Evolutionary conservation across 2,797 vertebrate genomes (phyloP).

Genomic region (Bucorvus abyssinicus): DNA sequence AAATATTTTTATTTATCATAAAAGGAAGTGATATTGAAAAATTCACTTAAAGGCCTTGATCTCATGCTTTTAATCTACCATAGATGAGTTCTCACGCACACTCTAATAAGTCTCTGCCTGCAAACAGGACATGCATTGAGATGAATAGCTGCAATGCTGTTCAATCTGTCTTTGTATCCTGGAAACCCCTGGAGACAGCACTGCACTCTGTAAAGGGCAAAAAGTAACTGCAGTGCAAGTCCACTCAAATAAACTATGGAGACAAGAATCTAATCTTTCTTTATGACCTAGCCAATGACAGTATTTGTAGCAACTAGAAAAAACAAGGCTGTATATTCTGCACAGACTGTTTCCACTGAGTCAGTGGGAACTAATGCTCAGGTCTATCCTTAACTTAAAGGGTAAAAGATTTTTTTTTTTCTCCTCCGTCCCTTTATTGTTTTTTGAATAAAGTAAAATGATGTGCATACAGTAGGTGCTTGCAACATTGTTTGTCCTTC

Average conservation of each 20-base stretch:
- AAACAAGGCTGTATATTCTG: not conserved
- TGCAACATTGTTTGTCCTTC: not conserved
- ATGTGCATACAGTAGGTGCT: not conserved
- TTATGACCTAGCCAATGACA: not conserved
- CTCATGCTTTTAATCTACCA: not conserved
- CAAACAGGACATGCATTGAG: not conserved
- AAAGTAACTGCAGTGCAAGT: not conserved
- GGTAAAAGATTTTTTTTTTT: not conserved
- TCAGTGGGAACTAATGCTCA: not conserved
- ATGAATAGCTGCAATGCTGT: not conserved
- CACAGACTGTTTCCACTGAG: not conserved
- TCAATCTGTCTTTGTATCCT: not conserved
- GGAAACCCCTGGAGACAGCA: not conserved
- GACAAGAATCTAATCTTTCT: not conserved
- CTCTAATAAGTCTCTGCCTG: not conserved
- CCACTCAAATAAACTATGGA: not conserved
- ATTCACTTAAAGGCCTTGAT: not conserved
- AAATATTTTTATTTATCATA: not conserved
- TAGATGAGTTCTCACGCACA: not conserved
- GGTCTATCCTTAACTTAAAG: not conserved
- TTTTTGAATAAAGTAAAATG: not conserved
- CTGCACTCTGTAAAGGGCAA: not conserved
- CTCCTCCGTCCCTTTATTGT: not conserved
- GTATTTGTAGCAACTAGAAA: not conserved
- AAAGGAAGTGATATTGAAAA: not conserved